Evolutionary conservation across 2,888 invertebrate species (phyloP).

Genomic region (Dione vanillae): DNA sequence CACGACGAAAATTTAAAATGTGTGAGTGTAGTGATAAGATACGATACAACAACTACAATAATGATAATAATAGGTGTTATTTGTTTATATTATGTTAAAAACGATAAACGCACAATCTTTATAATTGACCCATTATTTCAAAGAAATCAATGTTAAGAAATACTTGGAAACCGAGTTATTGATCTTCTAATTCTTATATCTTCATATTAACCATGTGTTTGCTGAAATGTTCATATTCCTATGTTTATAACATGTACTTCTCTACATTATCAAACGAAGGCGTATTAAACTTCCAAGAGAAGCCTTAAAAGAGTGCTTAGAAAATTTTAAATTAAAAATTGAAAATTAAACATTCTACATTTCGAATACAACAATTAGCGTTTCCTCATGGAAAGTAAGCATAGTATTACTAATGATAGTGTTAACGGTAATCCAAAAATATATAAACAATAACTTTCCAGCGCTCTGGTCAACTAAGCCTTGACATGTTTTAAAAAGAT

Average conservation of each 20-base stretch:
- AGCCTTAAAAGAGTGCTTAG: not conserved
- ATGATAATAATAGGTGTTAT: not conserved
- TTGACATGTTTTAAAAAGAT: constrained; percentile 51
- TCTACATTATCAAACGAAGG: not conserved
- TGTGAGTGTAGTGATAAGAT: constrained; percentile 2
- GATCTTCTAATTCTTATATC: too few species aligned
- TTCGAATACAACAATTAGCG: not conserved
- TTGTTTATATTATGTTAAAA: not conserved
- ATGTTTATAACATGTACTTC: not conserved
- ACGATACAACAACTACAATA: not conserved
- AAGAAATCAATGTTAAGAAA: constrained; percentile 9
- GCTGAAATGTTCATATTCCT: not conserved
- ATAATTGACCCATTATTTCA: not conserved
- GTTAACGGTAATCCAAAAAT: constrained; percentile 8
- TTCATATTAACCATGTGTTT: not conserved
- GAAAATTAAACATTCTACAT: not conserved
- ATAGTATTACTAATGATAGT: too few species aligned
- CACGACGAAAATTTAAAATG: not conserved
- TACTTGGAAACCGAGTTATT: not conserved
- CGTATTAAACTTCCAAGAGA: not conserved
- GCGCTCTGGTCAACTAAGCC: constrained; percentile 37
- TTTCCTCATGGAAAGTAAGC: too few species aligned
- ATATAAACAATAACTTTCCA: constrained; percentile 9
- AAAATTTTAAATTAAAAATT: not conserved
- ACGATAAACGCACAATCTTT: not conserved